Evolutionary conservation across 2,797 vertebrate genomes (phyloP), one percentile per base, ranked within the genome.

Genomic region (Rhynchotus rufescens): DNA sequence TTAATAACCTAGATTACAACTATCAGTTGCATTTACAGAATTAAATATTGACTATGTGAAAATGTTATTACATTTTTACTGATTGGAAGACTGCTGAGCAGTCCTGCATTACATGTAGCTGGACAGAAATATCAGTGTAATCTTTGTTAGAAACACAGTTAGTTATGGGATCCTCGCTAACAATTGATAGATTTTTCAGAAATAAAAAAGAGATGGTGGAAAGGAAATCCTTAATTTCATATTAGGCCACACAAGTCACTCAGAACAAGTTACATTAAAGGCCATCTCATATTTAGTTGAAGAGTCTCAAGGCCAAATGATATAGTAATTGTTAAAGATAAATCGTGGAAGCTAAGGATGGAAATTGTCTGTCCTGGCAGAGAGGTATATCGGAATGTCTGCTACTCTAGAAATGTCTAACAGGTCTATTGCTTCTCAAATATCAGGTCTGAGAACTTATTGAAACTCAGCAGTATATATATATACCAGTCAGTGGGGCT

Each of bases 41-140:
- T 99, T 99, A 98, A 98, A 99, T 98, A 98, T 98, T 98, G 98
- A 98, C 98, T 98, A 97, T 98, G 97, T 98, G 97, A 97, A 98
- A 98, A 97, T 97, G 96, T 98, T 98, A 98, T 98, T 98, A 97
- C 97, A 98, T 98, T 98, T 97, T 97, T 97, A 97, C 97, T 98
- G 97, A 98, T 98, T 80, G 67, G 96, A 97, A 97, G 97, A 96
- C 96, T 40, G 1, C 91, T 96, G 95, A 97, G 96, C 91, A 97
- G 82, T 95, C 97, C 97, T 97, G 93, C 96, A 97, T 96, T 97
- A 97, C 97, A 97, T 96, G 96, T 93, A 93, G 93, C 93, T 80
- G 92, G 94, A 97, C 96, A 97, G 95, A 97, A 97, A 96, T 97
- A 96, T 96, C 98, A 97, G 97, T 98, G 97, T 98, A 97, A 98